phyloP scores from a whole-genome alignment of 1,140 invertebrate species.

The Sipha flava region DNA sequence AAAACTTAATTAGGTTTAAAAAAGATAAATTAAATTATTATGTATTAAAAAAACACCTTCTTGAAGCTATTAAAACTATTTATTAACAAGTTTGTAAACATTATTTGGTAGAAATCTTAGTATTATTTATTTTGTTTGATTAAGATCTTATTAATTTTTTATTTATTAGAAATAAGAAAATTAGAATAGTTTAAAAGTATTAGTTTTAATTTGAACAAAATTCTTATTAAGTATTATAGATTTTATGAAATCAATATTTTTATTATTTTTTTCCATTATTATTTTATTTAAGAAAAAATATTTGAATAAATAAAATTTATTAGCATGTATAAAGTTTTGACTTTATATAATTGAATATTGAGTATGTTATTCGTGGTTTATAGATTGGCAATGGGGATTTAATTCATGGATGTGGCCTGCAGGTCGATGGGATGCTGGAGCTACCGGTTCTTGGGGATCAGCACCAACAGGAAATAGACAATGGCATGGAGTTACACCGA shows the following conservation, averaged over 20 bases:
- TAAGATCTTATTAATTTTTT: neutral
- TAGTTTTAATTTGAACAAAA: neutral
- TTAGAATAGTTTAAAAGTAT: neutral
- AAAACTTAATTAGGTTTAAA: too few relatives aligned
- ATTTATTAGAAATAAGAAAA: neutral
- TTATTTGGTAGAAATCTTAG: neutral
- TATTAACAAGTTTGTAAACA: neutral
- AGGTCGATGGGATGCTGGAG: conserved; percentile 6
- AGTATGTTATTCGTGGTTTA: neutral
- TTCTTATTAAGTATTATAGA: neutral
- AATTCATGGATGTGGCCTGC: conserved; percentile 27
- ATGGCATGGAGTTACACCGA: conserved; percentile 17
- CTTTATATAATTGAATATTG: too few relatives aligned
- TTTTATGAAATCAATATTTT: neutral
- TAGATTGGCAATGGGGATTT: conserved; percentile 26
- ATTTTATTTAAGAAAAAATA: too few relatives aligned
- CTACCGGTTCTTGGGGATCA: neutral
- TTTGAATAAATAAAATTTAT: too few relatives aligned
- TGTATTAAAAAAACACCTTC: neutral
- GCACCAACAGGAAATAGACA: conserved; percentile 1
- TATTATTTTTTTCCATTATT: too few relatives aligned
- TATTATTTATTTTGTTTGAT: neutral
- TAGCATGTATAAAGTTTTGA: too few relatives aligned
- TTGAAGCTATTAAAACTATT: neutral
- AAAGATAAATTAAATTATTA: too few relatives aligned